A percentile compares a stretch with the other conserved stretches of the same genome.
Conservation (phyloP, 2,797 vertebrate genomes). For the Sus cebifrons region DNA sequence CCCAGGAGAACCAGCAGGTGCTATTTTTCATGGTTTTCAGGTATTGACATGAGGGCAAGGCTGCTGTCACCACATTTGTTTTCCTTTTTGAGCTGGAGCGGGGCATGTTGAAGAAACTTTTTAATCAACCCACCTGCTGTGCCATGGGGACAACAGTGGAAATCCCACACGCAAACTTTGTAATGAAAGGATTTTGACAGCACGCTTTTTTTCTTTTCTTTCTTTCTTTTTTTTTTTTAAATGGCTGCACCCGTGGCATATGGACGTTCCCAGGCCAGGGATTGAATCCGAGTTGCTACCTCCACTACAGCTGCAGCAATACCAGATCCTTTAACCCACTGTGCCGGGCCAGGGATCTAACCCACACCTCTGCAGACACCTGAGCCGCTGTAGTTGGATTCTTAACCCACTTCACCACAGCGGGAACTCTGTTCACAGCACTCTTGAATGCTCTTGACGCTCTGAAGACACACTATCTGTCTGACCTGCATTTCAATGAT, state of each 20-base stretch:
- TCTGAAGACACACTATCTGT: not conserved
- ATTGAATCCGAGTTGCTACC: no score
- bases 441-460: slow-evolving; percentile 64
- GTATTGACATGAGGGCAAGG: not conserved
- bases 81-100: not conserved
- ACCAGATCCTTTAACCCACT: no score
- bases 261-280: no score
- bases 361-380: no score
- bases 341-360: no score
- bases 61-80: not conserved
- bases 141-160: not conserved
- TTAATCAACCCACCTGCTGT: not conserved
- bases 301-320: no score
- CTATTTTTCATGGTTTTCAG: not conserved
- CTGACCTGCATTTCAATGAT: not conserved
- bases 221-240: no score
- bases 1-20: not conserved
- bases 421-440: no score
- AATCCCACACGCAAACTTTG: not conserved
- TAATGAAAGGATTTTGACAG: not conserved
- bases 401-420: no score
- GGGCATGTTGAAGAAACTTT: not conserved
- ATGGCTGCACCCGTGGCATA: no score
- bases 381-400: no score
- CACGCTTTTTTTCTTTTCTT: not conserved